A percentile compares a stretch with the other conserved stretches of the same genome.
phyloP scores from a whole-genome alignment of 2,888 invertebrate genomes.

The Podotricha telesiphe region DNA sequence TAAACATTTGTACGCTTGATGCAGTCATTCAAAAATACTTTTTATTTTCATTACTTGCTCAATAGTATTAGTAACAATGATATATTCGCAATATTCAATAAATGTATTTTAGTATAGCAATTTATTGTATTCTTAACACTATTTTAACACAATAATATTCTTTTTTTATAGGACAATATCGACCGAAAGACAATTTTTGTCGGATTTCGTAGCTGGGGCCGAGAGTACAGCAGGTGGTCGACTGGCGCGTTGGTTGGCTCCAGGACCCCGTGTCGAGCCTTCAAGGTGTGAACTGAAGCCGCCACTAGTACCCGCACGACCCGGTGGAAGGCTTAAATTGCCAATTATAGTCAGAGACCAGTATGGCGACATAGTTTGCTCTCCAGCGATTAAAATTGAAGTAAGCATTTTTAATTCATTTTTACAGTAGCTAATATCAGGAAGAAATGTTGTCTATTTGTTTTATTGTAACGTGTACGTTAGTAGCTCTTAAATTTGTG shows the following conservation, averaged over 20 bases:
- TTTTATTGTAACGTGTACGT: not conserved
- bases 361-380: slow-evolving; percentile 93
- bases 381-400: slow-evolving; percentile 91
- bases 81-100: not conserved
- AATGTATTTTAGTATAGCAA: not conserved
- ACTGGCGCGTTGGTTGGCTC: slow-evolving; percentile 97
- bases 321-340: slow-evolving; percentile 70
- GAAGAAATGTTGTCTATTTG: not conserved
- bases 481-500: not conserved
- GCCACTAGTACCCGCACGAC: slow-evolving; percentile 88
- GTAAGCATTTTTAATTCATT: slow-evolving; percentile 50
- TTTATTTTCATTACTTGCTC: too few species aligned
- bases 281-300: slow-evolving; percentile 92
- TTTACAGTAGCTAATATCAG: not conserved
- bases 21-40: too few species aligned
- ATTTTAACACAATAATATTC: slow-evolving; percentile 46
- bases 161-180: slow-evolving; percentile 87
- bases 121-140: not conserved
- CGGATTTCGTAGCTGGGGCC: slow-evolving; percentile 95
- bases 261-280: slow-evolving; percentile 95
- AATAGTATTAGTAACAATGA: too few species aligned
- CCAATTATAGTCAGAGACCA: slow-evolving; percentile 95
- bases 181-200: slow-evolving; percentile 95
- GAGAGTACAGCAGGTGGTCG: slow-evolving; percentile 94
- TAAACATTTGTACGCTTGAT: too few species aligned